phyloP scores from a whole-genome alignment of 1,140 invertebrate species.

The Mactra quadrangularis region DNA sequence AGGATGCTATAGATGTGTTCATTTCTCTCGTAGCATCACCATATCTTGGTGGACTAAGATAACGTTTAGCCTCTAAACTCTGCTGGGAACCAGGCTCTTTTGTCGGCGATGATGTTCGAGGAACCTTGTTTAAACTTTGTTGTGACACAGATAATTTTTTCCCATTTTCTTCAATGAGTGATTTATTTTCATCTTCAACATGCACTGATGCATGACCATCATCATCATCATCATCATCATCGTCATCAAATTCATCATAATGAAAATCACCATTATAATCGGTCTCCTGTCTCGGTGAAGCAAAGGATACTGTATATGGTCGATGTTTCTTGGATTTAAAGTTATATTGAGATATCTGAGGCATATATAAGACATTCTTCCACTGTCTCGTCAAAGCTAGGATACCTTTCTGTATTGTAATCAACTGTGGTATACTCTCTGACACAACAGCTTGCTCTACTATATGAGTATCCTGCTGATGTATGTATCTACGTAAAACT shows the following conservation, averaged over 20 bases:
- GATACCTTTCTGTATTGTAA: conserved; percentile 95
- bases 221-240: conserved; percentile 33
- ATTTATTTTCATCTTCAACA: conserved; percentile 93
- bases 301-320: conserved; percentile 92
- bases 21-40: conserved; percentile 64
- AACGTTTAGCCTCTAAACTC: conserved; percentile 63
- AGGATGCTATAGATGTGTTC: conserved; percentile 52
- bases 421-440: conserved; percentile 92
- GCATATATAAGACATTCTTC: conserved; percentile 98
- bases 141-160: conserved; percentile 74
- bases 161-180: conserved; percentile 88
- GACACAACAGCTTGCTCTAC: conserved; percentile 94
- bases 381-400: conserved; percentile 96
- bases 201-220: conserved; percentile 85
- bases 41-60: conserved; percentile 47
- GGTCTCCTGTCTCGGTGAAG: conserved; percentile 90
- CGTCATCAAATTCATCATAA: conserved; percentile 64
- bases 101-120: conserved; percentile 62
- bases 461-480: conserved; percentile 89
- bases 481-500: conserved; percentile 93
- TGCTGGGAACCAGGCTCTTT: conserved; percentile 71
- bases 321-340: conserved; percentile 88
- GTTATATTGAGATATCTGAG: conserved; percentile 92
- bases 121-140: conserved; percentile 63
- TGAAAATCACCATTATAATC: conserved; percentile 50